These are phyloP conservation scores for Tokudaia tokunoshimensis DNA, from an alignment of 2,797 vertebrate genomes.

Conservation along the genomic window DNA sequence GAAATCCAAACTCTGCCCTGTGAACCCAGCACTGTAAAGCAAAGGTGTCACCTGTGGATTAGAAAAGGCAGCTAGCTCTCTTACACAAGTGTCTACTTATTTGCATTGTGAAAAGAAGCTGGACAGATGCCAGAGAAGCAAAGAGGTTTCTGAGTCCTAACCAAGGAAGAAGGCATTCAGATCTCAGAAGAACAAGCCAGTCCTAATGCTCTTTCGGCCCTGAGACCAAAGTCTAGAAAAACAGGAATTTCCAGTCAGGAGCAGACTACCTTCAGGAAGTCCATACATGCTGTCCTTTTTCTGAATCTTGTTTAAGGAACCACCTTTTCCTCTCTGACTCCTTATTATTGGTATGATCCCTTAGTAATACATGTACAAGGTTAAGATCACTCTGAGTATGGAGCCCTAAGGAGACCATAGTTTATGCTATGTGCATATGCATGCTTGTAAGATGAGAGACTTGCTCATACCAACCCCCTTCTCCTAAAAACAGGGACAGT, in stretches of 20 bases:
- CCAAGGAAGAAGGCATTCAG: not conserved
- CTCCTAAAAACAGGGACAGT: not conserved
- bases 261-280: not conserved
- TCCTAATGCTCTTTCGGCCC: conserved; percentile 13
- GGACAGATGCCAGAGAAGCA: not conserved
- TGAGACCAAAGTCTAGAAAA: conserved; percentile 61
- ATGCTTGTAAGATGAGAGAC: not conserved
- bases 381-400: not conserved
- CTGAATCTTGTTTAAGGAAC: not conserved
- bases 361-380: not conserved
- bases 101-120: not conserved
- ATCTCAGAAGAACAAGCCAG: conserved; percentile 3
- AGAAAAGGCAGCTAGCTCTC: conserved; percentile 40
- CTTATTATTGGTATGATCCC: not conserved
- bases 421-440: not conserved
- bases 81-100: not conserved
- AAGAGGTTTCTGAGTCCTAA: not conserved
- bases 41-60: not conserved
- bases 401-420: not conserved
- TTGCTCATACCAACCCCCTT: not conserved
- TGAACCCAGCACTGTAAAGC: not conserved
- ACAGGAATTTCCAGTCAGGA: conserved; percentile 61
- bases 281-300: not conserved
- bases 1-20: not conserved
- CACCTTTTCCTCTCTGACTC: not conserved